phyloP scores from a whole-genome alignment of 2,888 invertebrate genomes.

The Conomelus anceps region DNA sequence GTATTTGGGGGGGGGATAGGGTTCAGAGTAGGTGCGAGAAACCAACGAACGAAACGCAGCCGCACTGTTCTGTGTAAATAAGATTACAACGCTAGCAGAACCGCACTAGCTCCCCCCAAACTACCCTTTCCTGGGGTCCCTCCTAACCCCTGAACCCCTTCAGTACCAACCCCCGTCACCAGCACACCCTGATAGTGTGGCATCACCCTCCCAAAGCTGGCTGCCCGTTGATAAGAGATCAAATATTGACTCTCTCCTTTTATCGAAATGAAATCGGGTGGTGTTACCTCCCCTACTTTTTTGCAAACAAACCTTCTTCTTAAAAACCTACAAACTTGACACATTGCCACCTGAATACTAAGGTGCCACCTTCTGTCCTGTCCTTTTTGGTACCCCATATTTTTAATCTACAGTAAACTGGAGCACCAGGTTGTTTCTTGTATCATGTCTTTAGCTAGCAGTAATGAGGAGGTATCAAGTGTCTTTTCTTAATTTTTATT shows the following conservation, averaged over 20 bases:
- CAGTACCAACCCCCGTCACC: background rate
- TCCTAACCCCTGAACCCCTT: too few relatives aligned
- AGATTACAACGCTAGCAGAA: background rate
- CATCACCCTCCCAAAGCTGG: background rate
- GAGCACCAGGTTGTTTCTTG: too few relatives aligned
- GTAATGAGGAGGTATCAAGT: too few relatives aligned
- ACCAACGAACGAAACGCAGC: background rate
- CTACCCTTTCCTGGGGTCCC: background rate
- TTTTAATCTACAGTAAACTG: too few relatives aligned
- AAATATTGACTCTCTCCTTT: background rate
- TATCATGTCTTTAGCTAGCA: too few relatives aligned
- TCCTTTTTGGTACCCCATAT: too few relatives aligned
- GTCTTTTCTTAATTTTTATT: too few relatives aligned
- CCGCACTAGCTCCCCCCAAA: background rate
- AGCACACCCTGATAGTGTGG: too few relatives aligned
- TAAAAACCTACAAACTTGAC: too few relatives aligned
- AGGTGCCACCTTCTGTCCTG: too few relatives aligned
- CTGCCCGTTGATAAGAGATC: background rate
- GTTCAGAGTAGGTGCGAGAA: background rate
- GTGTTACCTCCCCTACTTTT: background rate
- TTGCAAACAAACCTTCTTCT: too few relatives aligned
- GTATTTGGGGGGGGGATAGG: background rate
- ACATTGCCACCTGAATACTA: too few relatives aligned
- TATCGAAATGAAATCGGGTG: background rate
- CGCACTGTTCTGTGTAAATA: background rate